phyloP scores from a whole-genome alignment of 2,113 vertebrate species.

The Prionailurus bengalensis region DNA sequence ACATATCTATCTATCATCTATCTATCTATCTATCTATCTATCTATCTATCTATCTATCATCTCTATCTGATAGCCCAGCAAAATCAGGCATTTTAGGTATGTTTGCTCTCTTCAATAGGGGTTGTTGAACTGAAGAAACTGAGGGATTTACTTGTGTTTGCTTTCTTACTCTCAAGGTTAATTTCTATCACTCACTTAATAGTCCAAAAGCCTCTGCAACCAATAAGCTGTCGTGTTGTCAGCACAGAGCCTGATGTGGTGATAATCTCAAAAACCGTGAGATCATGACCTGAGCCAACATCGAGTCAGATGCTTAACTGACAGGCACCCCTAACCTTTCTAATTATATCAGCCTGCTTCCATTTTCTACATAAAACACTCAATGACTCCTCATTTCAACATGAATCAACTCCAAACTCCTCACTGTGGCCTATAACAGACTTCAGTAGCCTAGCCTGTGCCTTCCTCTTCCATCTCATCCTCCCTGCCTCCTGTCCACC shows the following conservation, averaged over 20 bases:
- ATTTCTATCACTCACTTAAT: conserved; percentile 39
- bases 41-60: background rate
- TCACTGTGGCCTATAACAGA: accelerated
- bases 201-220: background rate
- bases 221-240: background rate
- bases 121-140: background rate
- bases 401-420: background rate
- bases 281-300: too few species aligned
- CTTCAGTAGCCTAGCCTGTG: background rate
- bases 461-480: background rate
- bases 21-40: too few species aligned
- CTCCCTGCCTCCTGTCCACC: background rate
- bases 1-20: background rate
- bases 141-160: conserved; percentile 44
- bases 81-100: background rate
- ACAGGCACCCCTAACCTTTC: background rate
- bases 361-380: background rate
- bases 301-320: too few species aligned
- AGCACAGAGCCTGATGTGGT: too few species aligned
- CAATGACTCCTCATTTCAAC: background rate
- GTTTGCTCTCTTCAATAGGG: background rate
- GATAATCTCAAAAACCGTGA: too few species aligned
- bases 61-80: background rate
- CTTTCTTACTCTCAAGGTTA: conserved; percentile 52
- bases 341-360: background rate